Conservation (phyloP, 2,888 invertebrate species). For the Athalia cordata region DNA sequence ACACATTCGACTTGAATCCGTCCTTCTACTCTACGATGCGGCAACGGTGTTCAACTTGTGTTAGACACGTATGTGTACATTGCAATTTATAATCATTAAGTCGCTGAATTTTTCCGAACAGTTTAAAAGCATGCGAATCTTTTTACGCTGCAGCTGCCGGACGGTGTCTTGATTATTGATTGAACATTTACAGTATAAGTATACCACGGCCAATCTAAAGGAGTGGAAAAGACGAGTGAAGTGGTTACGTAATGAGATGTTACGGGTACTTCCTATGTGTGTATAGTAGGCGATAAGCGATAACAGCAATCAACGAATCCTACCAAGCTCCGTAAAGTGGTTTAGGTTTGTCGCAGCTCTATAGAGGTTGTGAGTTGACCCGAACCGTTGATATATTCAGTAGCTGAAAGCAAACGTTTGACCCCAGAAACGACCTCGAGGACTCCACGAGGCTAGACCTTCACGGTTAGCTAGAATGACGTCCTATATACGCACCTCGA, state of each 20-base stretch:
- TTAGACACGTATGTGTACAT: not conserved
- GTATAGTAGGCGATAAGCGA: not conserved
- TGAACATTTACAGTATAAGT: too few species aligned
- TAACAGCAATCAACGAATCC: constrained; percentile 26
- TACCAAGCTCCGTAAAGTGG: not conserved
- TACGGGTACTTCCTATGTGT: too few species aligned
- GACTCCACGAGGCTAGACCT: too few species aligned
- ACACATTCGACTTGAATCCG: not conserved
- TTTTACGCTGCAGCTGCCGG: too few species aligned
- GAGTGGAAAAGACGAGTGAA: too few species aligned
- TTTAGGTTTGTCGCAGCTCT: constrained; percentile 8
- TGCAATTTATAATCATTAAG: not conserved
- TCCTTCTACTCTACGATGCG: not conserved
- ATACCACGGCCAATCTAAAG: too few species aligned
- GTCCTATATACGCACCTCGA: not conserved
- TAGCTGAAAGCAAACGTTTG: constrained; percentile 5
- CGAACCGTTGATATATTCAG: constrained; percentile 5
- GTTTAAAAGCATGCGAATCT: too few species aligned
- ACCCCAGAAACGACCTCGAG: not conserved
- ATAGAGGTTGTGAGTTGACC: not conserved
- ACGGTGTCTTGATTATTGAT: too few species aligned
- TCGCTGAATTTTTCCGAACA: too few species aligned
- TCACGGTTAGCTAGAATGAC: not conserved
- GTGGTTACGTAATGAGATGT: too few species aligned
- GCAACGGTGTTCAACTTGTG: not conserved